Base-by-base conservation (phyloP, 2,888 invertebrate species). In the Dryobotodes eremita region DNA sequence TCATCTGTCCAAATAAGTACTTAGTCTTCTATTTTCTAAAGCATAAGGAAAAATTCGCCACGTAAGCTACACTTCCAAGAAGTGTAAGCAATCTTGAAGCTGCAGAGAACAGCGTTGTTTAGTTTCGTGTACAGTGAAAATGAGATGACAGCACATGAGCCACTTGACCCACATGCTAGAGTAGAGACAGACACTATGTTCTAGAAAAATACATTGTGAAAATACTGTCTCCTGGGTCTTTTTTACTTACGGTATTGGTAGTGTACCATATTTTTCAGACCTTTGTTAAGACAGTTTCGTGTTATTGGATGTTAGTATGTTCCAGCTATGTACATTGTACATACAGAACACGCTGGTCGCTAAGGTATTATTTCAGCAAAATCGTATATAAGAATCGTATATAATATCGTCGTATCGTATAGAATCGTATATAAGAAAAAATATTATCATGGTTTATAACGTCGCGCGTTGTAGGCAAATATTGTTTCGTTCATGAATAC, bases 111-210 rank as follows among this genome's bases (percentile, higher is more conserved):
- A 77, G 77, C 65, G 74, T 80, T 86, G 81, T 85, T 81, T 79
- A 83, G 77, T 69, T 83, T 78, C 70, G 68, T 79, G 71, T 80
- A 65, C 76, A 81, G 75, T 83, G 74, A 75, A 88, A 88, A 87
- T 83, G 80, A 87, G 89, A 80, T 87, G 89, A 82, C 85, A 72
- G 79, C 69, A 79, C 80, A 79, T 83, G 87, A 88, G 72, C 83
- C 80, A 80, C 87, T 88, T 80, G 89, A 88, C 89, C 87, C 74
- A 80, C 57, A 80, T 85, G 31, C 26, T 72, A 76, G 66, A 76
- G 69, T 66, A 46, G 61, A 71, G 57, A 57, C 31, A 65, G 23
- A 65, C 65, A 50, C 61, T 46, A 70, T 78, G 57, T 71, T 79
- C 68, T 71, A 71, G 65, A 68, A 78, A 84, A 85, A 82, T 71